Percentiles rank a stretch among this genome's conserved stretches.
Evolutionary conservation across 2,113 vertebrate genomes (phyloP).

Genomic region (Rhinolophus ferrumequinum): DNA sequence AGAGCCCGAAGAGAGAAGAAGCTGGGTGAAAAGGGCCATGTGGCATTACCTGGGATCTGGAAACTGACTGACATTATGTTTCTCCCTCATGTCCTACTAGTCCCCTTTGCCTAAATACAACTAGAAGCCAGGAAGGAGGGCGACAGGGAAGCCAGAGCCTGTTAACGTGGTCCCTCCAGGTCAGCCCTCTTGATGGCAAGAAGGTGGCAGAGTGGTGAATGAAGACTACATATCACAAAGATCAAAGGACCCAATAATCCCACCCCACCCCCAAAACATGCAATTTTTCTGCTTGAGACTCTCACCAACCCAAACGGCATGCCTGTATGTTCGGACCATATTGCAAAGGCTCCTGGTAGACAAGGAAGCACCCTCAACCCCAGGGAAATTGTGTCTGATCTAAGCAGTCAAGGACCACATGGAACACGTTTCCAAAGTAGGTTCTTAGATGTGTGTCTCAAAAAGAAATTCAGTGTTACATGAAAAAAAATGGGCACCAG

Average conservation of each 20-base stretch:
- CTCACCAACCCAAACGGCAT: not conserved
- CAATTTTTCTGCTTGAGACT: not conserved
- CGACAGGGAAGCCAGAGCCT: not conserved
- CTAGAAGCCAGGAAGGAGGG: not conserved
- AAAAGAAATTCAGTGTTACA: not conserved
- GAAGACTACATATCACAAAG: not conserved
- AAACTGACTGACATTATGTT: not conserved
- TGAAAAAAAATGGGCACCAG: not conserved
- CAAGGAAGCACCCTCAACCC: not conserved
- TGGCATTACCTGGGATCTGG: not conserved
- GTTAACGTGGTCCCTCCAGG: rapidly evolving
- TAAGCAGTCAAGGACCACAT: not conserved
- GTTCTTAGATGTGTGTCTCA: not conserved
- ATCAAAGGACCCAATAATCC: not conserved
- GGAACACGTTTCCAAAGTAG: not conserved
- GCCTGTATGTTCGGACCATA: not conserved
- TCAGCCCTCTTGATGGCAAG: not conserved
- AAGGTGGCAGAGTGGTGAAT: not conserved
- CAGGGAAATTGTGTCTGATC: not conserved
- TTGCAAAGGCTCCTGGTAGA: not conserved
- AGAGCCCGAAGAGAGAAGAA: not conserved
- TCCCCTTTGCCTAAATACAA: not conserved
- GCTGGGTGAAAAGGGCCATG: not conserved
- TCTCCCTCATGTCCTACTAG: not conserved
- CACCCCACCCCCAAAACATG: too few relatives aligned